phyloP scores from a whole-genome alignment of 2,113 vertebrate genomes.

The Rhinopithecus roxellana region DNA sequence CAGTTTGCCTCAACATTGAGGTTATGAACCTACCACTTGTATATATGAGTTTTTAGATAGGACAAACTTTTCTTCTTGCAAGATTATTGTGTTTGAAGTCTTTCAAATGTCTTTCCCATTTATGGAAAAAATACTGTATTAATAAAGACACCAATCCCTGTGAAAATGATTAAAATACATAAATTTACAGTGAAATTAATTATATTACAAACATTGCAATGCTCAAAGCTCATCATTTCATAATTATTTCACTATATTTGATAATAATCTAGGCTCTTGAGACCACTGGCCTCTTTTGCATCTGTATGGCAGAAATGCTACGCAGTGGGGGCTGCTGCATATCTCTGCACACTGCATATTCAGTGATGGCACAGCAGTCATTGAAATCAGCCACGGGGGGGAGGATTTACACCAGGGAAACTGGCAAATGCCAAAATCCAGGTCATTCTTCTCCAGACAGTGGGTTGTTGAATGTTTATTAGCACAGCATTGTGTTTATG shows the following conservation, averaged over 20 bases:
- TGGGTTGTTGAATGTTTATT: background rate
- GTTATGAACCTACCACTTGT: background rate
- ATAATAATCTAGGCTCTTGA: fast-evolving
- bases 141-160: background rate
- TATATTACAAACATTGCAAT: background rate
- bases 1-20: background rate
- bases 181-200: background rate
- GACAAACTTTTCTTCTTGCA: background rate
- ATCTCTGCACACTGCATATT: fast-evolving
- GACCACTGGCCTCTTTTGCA: fast-evolving
- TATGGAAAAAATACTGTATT: background rate
- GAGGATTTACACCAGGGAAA: background rate
- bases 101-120: background rate
- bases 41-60: background rate
- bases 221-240: too few species aligned
- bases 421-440: too few species aligned
- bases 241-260: background rate
- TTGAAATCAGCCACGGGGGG: fast-evolving
- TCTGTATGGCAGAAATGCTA: fast-evolving
- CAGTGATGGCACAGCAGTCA: fast-evolving
- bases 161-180: background rate
- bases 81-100: background rate
- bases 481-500: background rate
- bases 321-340: fast-evolving
- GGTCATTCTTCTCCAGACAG: fast-evolving